Conservation (phyloP, 2,113 vertebrate species). For the Chrysochloris asiatica region DNA sequence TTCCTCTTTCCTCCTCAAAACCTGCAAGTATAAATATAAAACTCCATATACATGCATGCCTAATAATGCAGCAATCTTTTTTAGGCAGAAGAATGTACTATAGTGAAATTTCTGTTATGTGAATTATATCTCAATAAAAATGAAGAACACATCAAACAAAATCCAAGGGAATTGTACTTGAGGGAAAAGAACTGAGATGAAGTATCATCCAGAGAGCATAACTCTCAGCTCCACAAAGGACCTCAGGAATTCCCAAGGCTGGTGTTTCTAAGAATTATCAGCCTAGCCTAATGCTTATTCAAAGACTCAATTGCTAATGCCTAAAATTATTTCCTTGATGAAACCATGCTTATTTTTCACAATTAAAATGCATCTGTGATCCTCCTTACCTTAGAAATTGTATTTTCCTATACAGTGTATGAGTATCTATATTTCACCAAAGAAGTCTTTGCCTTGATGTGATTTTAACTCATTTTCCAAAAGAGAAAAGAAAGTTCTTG, state of each 20-base stretch:
- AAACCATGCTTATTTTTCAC: neutral
- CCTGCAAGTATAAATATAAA: conserved; percentile 41
- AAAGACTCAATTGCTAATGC: neutral
- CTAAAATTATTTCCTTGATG: neutral
- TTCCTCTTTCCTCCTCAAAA: conserved; percentile 32
- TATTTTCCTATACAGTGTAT: neutral
- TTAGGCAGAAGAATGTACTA: neutral
- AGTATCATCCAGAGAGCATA: neutral
- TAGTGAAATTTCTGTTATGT: neutral
- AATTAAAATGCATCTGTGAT: neutral
- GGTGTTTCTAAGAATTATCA: neutral
- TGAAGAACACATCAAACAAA: conserved; percentile 42
- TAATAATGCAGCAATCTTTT: conserved; percentile 15
- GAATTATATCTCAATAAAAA: too few relatives aligned
- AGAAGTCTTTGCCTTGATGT: neutral
- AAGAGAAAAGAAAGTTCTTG: conserved; percentile 52
- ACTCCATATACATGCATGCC: neutral
- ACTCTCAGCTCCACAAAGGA: neutral
- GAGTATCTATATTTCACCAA: neutral
- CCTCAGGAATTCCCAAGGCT: neutral
- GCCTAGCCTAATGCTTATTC: neutral
- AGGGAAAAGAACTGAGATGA: neutral
- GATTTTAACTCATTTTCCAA: conserved; percentile 11
- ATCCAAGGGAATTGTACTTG: neutral
- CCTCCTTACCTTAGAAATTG: neutral